These are phyloP conservation scores for Lepus americanus DNA, from an alignment of 2,113 vertebrate genomes.

Conservation along the genomic window DNA sequence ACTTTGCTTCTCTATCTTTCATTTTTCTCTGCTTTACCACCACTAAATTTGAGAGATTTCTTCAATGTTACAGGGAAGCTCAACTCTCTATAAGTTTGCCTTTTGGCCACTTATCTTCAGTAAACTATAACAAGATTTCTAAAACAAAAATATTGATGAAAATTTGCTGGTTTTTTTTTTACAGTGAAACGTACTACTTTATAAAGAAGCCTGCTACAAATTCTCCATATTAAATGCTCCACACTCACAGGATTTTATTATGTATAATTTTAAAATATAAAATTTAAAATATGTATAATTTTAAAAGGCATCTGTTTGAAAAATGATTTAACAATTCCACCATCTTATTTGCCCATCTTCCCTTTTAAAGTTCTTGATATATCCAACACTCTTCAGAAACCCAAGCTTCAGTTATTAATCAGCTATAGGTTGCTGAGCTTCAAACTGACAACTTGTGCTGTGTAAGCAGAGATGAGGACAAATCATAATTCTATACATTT, in stretches of 20 bases:
- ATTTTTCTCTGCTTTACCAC: background rate
- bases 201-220: background rate
- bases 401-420: background rate
- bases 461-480: background rate
- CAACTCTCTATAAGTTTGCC: background rate
- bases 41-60: background rate
- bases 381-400: background rate
- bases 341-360: background rate
- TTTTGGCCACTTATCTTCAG: background rate
- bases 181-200: background rate
- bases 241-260: background rate
- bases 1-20: background rate
- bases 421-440: background rate
- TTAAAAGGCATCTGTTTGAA: constrained; percentile 15
- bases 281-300: background rate
- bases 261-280: background rate
- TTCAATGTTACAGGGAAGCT: background rate
- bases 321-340: background rate
- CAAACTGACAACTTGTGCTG: background rate
- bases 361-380: background rate
- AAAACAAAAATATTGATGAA: background rate
- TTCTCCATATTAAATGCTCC: background rate
- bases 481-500: background rate
- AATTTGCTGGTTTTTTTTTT: background rate
- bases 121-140: background rate